Percentiles rank a stretch among this genome's conserved stretches.
These are phyloP conservation scores for Cylloceria caligata DNA, from an alignment of 2,888 invertebrate species.

Conservation along the genomic window DNA sequence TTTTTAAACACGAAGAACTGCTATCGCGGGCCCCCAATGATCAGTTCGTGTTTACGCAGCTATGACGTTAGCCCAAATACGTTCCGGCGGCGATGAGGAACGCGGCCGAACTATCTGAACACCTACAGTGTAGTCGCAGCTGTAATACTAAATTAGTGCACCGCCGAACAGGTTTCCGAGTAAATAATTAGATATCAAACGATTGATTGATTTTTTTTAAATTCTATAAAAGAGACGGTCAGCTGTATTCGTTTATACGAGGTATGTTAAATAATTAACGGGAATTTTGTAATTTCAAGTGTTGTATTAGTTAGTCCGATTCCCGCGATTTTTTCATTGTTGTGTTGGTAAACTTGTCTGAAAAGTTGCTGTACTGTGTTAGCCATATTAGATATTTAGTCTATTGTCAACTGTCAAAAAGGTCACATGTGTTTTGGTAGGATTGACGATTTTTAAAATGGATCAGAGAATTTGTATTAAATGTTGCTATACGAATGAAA, in stretches of 20 bases:
- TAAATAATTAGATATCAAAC: conserved; percentile 38
- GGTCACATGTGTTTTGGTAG: no score
- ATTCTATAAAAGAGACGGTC: conserved; percentile 21
- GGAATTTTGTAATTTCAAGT: no score
- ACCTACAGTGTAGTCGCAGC: conserved; percentile 14
- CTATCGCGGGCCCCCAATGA: conserved; percentile 66
- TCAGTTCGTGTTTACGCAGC: conserved; percentile 62
- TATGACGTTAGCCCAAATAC: conserved; percentile 62
- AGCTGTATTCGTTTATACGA: background rate
- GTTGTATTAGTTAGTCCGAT: no score
- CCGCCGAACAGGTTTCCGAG: conserved; percentile 5
- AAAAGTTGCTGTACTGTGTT: no score
- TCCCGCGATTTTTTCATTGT: no score
- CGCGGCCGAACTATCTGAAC: background rate
- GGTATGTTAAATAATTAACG: no score
- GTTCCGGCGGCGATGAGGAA: conserved; percentile 37
- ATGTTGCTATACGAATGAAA: no score
- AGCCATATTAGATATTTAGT: no score
- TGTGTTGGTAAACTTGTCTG: no score
- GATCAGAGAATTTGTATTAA: no score
- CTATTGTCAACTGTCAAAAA: no score
- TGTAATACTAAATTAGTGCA: background rate
- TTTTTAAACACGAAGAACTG: conserved; percentile 73
- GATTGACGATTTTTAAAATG: no score
- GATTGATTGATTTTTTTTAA: conserved; percentile 2